A percentile compares a stretch with the other conserved stretches of the same genome.
phyloP scores from a whole-genome alignment of 35 echinoderm and acorn worm species.

The Holothuria glaberrima region DNA sequence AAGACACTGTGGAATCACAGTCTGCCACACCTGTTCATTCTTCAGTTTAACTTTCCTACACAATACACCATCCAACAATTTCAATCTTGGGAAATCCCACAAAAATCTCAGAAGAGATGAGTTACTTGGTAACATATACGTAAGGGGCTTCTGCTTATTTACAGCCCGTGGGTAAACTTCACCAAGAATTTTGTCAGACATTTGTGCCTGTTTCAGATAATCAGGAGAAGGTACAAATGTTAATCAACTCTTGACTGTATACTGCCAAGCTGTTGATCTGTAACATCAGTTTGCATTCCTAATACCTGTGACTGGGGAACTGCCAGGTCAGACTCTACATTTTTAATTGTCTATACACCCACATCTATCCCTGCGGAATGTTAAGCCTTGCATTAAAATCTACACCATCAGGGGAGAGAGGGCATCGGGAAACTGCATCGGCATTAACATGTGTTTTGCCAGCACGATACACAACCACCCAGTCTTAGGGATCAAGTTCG shows the following conservation, averaged over 20 bases:
- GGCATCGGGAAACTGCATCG: conserved; percentile 52
- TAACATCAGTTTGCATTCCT: conserved; percentile 26
- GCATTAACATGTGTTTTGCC: conserved; percentile 50
- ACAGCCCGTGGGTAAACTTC: conserved; percentile 10
- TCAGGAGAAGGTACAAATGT: conserved; percentile 11
- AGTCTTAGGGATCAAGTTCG: conserved; percentile 52
- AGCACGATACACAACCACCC: conserved; percentile 36
- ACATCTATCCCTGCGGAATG: not conserved
- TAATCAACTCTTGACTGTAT: not conserved
- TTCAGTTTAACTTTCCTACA: not conserved
- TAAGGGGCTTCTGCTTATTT: not conserved
- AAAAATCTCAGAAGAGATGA: no score
- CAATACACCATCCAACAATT: not conserved
- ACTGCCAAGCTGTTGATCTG: not conserved
- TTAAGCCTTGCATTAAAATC: not conserved
- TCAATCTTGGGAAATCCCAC: not conserved
- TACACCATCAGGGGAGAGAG: not conserved
- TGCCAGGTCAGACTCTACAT: not conserved
- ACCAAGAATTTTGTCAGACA: not conserved
- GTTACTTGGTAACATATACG: not conserved
- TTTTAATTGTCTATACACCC: not conserved
- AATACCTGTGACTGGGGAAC: not conserved
- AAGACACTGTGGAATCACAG: not conserved
- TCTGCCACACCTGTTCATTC: not conserved
- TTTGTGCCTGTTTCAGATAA: not conserved